phyloP scores from a whole-genome alignment of 2,888 invertebrate species.

The Rhagium mordax region DNA sequence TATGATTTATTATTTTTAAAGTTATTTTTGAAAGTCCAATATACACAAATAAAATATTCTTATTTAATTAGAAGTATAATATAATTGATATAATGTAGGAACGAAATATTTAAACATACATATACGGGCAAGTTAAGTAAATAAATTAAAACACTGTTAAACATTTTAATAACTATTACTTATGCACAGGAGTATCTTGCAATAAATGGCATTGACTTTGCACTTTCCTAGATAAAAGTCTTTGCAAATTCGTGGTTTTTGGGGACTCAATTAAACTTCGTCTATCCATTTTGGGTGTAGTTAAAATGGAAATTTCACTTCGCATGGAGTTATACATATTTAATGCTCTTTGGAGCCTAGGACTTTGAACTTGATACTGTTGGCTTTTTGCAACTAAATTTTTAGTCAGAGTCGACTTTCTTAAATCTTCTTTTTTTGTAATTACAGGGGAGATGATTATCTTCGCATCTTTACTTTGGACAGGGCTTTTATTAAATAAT shows the following conservation, averaged over 20 bases:
- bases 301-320: slow-evolving; percentile 31
- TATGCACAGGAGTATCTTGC: slow-evolving; percentile 37
- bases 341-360: slow-evolving; percentile 34
- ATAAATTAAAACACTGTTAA: not conserved
- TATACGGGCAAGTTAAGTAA: no score
- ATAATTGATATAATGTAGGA: no score
- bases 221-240: slow-evolving; percentile 38
- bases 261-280: slow-evolving; percentile 27
- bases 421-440: slow-evolving; percentile 37
- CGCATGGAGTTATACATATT: slow-evolving; percentile 38
- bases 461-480: slow-evolving; percentile 20
- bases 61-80: not conserved
- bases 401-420: slow-evolving; percentile 43
- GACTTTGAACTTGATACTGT: slow-evolving; percentile 31
- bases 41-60: not conserved
- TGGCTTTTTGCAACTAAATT: slow-evolving; percentile 41
- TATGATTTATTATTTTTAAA: no score
- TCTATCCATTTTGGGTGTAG: slow-evolving; percentile 39
- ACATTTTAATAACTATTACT: slow-evolving; percentile 2
- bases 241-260: slow-evolving; percentile 19
- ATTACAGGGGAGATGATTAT: slow-evolving; percentile 39
- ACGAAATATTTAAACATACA: no score
- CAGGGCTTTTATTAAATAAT: slow-evolving; percentile 34
- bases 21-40: no score
- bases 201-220: slow-evolving; percentile 43